Conservation (phyloP, 2,888 invertebrate species). For the Druceiella hillmani region DNA sequence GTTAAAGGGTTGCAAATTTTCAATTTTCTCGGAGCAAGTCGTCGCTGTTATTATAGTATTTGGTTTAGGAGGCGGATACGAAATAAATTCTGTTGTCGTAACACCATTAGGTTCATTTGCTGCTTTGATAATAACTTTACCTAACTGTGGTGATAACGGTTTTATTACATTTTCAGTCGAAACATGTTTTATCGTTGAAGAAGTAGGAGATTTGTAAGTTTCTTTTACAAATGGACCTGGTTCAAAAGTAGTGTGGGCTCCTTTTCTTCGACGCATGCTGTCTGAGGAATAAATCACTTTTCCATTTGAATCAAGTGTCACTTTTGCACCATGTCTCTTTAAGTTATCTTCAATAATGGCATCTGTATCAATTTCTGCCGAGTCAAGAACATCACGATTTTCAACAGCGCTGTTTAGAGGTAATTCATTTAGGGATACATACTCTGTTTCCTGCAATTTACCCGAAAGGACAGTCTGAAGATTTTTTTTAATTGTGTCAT, state of each 20-base stretch:
- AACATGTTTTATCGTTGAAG: constrained; percentile 36
- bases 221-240: constrained; percentile 82
- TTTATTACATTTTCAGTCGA: constrained; percentile 41
- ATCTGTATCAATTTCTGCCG: constrained; percentile 33
- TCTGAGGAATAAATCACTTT: constrained; percentile 86
- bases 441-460: constrained; percentile 63
- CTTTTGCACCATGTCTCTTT: constrained; percentile 66
- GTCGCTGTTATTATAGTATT: constrained; percentile 59
- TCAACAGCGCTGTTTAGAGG: constrained; percentile 52
- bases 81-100: constrained; percentile 51
- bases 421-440: constrained; percentile 75
- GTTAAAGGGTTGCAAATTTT: constrained; percentile 29
- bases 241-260: constrained; percentile 80
- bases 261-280: constrained; percentile 72
- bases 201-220: constrained; percentile 37
- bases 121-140: constrained; percentile 59
- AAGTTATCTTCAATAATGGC: constrained; percentile 37
- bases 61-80: constrained; percentile 52
- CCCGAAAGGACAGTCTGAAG: constrained; percentile 55
- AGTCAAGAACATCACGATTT: constrained; percentile 42
- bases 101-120: constrained; percentile 42
- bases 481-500: constrained; percentile 62
- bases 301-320: constrained; percentile 79
- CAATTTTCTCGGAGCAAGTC: constrained; percentile 38
- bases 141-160: constrained; percentile 60